Evolutionary conservation across 2,888 invertebrate species (phyloP).

Genomic region (Sarcophaga rosellei): DNA sequence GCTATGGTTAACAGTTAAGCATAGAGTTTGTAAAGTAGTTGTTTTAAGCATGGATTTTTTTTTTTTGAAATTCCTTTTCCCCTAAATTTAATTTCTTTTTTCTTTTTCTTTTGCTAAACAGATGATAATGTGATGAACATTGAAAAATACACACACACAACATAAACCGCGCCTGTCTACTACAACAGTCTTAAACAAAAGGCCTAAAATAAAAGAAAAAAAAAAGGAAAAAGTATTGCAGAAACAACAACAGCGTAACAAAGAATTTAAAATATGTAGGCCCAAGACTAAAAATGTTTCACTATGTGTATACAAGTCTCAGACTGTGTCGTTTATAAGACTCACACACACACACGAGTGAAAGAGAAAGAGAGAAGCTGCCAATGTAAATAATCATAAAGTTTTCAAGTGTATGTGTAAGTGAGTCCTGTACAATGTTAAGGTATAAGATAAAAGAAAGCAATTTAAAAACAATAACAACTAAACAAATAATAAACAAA

Average conservation of each 20-base stretch:
- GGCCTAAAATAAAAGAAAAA: slow-evolving; percentile 1
- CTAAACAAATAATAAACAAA: slow-evolving; percentile 9
- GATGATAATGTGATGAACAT: slow-evolving; percentile 6
- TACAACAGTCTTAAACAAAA: slow-evolving; percentile 13
- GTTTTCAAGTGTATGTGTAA: background rate
- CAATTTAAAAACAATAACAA: background rate
- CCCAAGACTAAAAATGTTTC: too few relatives aligned
- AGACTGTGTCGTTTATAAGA: background rate
- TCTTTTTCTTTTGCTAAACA: background rate
- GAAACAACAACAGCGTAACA: slow-evolving; percentile 8
- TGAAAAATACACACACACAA: slow-evolving; percentile 33
- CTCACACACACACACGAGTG: background rate
- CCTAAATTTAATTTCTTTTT: background rate
- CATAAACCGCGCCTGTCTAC: slow-evolving; percentile 60
- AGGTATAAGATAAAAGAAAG: background rate
- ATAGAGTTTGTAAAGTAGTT: background rate
- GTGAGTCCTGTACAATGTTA: background rate
- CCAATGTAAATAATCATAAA: background rate
- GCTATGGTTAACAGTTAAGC: too few relatives aligned
- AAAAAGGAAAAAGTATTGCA: slow-evolving; percentile 8
- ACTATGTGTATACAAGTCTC: too few relatives aligned
- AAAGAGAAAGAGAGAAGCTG: too few relatives aligned
- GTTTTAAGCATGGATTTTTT: background rate
- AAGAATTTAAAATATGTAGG: too few relatives aligned
- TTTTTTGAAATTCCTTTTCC: background rate